Evolutionary conservation across 2,888 invertebrate species (phyloP), one percentile per base, ranked within the genome.

Genomic region (Brachyptera putata): DNA sequence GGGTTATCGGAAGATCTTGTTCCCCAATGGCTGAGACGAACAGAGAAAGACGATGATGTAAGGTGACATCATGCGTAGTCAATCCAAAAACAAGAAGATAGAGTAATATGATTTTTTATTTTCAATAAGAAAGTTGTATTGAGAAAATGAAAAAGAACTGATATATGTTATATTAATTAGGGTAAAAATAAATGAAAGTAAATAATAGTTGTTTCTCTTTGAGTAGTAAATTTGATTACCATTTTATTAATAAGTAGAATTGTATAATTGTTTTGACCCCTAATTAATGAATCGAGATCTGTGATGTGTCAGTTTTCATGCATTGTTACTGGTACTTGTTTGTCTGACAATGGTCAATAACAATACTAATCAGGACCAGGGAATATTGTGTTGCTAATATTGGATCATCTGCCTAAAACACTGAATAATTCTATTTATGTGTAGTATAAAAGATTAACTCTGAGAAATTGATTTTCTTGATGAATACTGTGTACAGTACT

Each of bases 81-180:
- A 30, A 7, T 5, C 11, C 5, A 5, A 30, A 7, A 11, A 30
- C 34, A 30, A 5, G 11, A 30, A 30, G 7, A 30, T 30, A 30
- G 30, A 30, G 5, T 30, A 30, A 30, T 7, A 30, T 30, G 11
- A 11, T 30, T 30, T 30, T 5, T 30, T 30, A 30, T 30, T 30
- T 30, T 30, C 30, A 30, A 30, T 30, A 46, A 46, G 21, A 46
- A 22, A 39, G 14, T 24, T 46, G n/a, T 21, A 46, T 46, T 46
- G 21, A 21, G n/a, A 21, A n/a, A n/a, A 21, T 46, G 24, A 16
- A 46, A 46, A 46, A 46, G 46, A 46, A 46, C 46, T 46, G 46
- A 46, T 46, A 22, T 9, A 24, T 46, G 46, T 46, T 21, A 43
- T 43, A n/a, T 4, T 16, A 46, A 46, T 46, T 21, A 21, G 22